These are phyloP conservation scores for Ovis canadensis DNA, from an alignment of 2,113 vertebrate genomes.

Conservation along the genomic window DNA sequence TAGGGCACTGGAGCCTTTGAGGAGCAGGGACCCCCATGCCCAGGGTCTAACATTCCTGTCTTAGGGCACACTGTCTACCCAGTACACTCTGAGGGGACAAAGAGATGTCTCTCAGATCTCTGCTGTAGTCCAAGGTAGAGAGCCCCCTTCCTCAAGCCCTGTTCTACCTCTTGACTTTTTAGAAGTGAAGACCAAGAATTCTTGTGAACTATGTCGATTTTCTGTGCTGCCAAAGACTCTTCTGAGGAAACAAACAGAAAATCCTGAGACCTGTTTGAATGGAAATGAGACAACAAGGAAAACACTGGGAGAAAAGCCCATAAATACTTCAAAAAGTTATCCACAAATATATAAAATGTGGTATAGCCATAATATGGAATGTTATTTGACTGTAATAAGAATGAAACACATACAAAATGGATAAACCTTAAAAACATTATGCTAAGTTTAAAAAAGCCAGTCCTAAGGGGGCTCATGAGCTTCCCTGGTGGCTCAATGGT, in stretches of 20 bases:
- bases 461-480: not conserved
- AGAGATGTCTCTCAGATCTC: not conserved
- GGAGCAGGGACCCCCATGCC: no score
- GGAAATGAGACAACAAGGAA: not conserved
- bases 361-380: not conserved
- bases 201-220: not conserved
- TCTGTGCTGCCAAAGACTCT: not conserved
- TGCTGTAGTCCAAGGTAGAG: not conserved
- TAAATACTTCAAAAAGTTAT: not conserved
- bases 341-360: not conserved
- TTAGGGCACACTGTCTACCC: fast-evolving
- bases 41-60: not conserved
- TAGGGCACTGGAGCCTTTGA: not conserved
- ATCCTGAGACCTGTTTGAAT: not conserved
- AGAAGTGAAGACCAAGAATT: not conserved
- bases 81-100: not conserved
- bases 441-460: not conserved
- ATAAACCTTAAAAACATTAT: not conserved
- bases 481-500: not conserved
- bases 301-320: not conserved
- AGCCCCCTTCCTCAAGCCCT: not conserved
- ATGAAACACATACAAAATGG: not conserved
- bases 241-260: not conserved
- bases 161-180: not conserved
- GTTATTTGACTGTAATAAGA: not conserved